Conservation (phyloP, 2,113 vertebrate species). For the Indicator maculatus region DNA sequence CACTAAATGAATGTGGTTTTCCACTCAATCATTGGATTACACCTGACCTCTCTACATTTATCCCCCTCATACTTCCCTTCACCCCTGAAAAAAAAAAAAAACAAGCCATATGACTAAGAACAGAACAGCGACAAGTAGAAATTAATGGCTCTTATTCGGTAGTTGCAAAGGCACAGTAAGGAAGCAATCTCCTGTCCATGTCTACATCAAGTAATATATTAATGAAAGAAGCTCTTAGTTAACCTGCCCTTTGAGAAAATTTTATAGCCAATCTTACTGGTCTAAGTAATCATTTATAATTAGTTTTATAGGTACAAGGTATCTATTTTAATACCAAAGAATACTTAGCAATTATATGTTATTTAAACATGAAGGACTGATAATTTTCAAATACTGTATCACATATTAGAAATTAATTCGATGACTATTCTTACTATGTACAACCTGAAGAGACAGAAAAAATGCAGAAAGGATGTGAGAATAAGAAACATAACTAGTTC, state of each 20-base stretch:
- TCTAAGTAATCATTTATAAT: not conserved
- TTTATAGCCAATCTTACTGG: no score
- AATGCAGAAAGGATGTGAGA: not conserved
- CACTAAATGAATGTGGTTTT: not conserved
- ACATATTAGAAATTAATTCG: not conserved
- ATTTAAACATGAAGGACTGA: not conserved
- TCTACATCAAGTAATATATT: not conserved
- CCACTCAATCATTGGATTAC: not conserved
- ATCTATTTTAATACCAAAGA: not conserved
- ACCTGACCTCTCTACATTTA: not conserved
- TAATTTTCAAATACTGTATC: not conserved
- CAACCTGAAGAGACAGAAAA: not conserved
- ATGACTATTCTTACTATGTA: not conserved
- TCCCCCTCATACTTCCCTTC: not conserved
- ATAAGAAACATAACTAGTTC: not conserved
- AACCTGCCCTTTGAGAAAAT: not conserved
- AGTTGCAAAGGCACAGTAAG: not conserved
- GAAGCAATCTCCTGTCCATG: not conserved
- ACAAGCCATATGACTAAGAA: not conserved
- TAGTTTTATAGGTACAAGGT: not conserved
- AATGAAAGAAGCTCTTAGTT: not conserved
- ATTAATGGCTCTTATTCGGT: not conserved
- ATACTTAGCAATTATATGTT: not conserved
- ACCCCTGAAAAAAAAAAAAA: not conserved
- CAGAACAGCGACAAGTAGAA: not conserved